Evolutionary conservation across 2,797 vertebrate genomes (phyloP), one percentile per base, ranked within the genome.

Genomic region (Manis crassicaudata): DNA sequence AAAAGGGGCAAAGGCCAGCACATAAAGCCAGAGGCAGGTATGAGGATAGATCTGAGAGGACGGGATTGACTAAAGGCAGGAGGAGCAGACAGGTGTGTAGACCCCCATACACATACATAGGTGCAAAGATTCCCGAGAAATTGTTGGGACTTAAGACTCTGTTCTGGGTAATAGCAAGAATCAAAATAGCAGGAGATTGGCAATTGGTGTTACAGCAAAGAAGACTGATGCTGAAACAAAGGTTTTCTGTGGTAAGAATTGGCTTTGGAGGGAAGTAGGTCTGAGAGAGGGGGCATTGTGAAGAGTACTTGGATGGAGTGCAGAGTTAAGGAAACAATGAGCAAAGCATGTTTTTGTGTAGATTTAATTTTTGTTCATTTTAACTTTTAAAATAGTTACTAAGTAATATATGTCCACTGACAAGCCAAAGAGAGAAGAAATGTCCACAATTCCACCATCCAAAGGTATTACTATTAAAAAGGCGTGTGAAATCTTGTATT

Each of bases 281-380:
- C 12, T 73, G 54, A 82, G 52, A 93, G 18, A 76, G 6, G 6
- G 62, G 13, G 3, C 35, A 35, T 37, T 91, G 50, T 91, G 72
- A 46, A 6, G 12, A 62, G n/a, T 16, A 40, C 23, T 46, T 29
- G 29, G 2, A 67, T 50, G 35, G 20, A 91, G 32, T 16, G n/a
- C 10, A 68, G n/a, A 32, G 3, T 7, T 87, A 16, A n/a, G n/a
- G 54, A 81, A 83, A 81, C 4, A 37, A n/a, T 2, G n/a, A 90
- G 17, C 14, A 67, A 52, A 80, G 17, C 5, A 27, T 52, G 11
- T 54, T 92, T 92, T 86, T 20, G 54, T 75, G 20, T 75, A 90
- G 52, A 75, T 46, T 63, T 82, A 70, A 58, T 23, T 80, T 95
- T 92, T 81, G 17, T 75, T 92, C 10, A 65, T 65, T 91, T 91